Conservation (phyloP, 2,113 vertebrate species). For the Myrmecophaga tridactyla region DNA sequence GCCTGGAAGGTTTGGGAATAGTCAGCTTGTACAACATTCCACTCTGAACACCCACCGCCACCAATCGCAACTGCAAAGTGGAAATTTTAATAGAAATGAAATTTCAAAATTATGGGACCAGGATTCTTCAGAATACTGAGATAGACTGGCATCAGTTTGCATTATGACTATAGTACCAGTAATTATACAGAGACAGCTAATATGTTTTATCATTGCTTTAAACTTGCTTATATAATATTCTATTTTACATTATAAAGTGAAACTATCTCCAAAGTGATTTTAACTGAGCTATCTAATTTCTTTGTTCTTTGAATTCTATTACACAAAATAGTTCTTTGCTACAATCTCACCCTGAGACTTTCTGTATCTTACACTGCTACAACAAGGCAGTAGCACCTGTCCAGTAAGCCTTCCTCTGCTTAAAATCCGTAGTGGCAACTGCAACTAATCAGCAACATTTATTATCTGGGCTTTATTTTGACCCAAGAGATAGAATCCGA, state of each 20-base stretch:
- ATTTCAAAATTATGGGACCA: not conserved
- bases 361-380: not conserved
- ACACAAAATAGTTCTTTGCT: not conserved
- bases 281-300: not conserved
- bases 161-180: not conserved
- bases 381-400: not conserved
- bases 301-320: constrained; percentile 18
- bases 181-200: not conserved
- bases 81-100: constrained; percentile 9
- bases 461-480: not conserved
- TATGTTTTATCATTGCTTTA: constrained; percentile 6
- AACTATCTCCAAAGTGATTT: constrained; percentile 22
- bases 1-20: not conserved
- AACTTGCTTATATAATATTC: constrained; percentile 19
- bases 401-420: not conserved
- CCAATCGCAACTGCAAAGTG: not conserved
- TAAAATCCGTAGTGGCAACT: not conserved
- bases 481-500: constrained; percentile 25
- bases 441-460: not conserved
- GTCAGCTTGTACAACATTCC: not conserved
- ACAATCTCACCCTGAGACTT: not conserved
- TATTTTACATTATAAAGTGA: constrained; percentile 20
- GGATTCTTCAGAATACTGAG: not conserved
- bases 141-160: not conserved
- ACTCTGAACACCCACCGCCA: not conserved